Evolutionary conservation across 1,140 invertebrate genomes (phyloP).

Genomic region (Drosophila mojavensis): DNA sequence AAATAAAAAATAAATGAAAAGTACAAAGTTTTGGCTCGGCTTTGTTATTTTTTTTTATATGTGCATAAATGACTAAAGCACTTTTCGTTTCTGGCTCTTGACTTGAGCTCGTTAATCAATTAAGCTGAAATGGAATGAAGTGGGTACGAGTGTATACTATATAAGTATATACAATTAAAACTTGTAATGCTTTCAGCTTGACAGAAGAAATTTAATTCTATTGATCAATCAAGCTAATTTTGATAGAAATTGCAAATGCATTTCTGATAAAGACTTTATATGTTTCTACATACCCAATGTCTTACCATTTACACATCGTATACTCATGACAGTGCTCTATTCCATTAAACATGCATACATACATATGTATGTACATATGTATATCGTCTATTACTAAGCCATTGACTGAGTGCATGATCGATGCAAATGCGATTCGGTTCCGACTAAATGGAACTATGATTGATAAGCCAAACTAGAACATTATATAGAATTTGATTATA

Average conservation of each 20-base stretch:
- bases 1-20: constrained; percentile 17
- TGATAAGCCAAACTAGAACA: constrained; percentile 16
- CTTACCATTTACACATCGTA: too few relatives aligned
- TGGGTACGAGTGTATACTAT: too few relatives aligned
- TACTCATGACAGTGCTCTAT: too few relatives aligned
- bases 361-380: too few relatives aligned
- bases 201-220: too few relatives aligned
- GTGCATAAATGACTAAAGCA: constrained; percentile 14
- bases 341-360: too few relatives aligned
- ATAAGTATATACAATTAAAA: too few relatives aligned
- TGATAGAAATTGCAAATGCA: too few relatives aligned
- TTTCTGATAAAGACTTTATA: too few relatives aligned
- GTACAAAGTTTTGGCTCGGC: constrained; percentile 31
- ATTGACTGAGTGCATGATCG: constrained; percentile 18
- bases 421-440: background rate
- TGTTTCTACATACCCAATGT: too few relatives aligned
- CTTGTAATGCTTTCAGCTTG: too few relatives aligned
- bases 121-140: background rate
- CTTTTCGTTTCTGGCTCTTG: constrained; percentile 39
- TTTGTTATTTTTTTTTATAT: constrained; percentile 10
- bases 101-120: constrained; percentile 43
- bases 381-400: background rate
- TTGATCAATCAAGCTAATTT: too few relatives aligned
- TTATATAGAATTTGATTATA: background rate
- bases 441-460: background rate